Evolutionary conservation across 2,113 vertebrate species (phyloP).

Genomic region (Campylomormyrus numenius): DNA sequence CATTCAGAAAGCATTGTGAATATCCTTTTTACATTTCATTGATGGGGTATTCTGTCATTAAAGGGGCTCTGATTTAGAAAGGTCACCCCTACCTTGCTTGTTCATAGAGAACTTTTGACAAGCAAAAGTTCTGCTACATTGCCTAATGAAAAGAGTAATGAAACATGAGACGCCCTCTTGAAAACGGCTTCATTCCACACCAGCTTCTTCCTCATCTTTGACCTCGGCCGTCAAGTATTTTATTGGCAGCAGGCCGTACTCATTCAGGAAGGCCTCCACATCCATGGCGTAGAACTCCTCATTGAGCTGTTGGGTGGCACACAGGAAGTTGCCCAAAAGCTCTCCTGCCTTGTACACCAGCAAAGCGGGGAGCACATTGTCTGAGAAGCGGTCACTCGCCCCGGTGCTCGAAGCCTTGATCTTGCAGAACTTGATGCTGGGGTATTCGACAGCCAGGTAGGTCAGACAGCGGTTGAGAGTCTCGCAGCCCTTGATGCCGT

Average conservation of each 20-base stretch:
- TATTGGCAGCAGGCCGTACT: conserved; percentile 87
- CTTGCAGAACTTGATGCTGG: conserved; percentile 87
- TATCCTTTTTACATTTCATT: not conserved
- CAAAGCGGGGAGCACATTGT: conserved; percentile 77
- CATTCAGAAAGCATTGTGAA: not conserved
- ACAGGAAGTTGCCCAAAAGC: conserved; percentile 89
- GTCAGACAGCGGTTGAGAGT: conserved; percentile 77
- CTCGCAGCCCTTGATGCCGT: conserved; percentile 74
- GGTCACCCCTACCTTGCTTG: not conserved
- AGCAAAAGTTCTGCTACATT: conserved; percentile 11
- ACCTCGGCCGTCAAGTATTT: conserved; percentile 59
- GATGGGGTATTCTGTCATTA: not conserved
- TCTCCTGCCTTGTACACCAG: conserved; percentile 91
- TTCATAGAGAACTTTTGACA: not conserved
- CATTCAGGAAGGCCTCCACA: conserved; percentile 87
- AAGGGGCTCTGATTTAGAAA: not conserved
- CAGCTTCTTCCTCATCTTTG: conserved; percentile 58
- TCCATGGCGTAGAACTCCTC: conserved; percentile 88
- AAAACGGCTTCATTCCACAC: conserved; percentile 64
- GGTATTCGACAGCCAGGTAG: conserved; percentile 77
- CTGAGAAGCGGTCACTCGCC: conserved; percentile 80
- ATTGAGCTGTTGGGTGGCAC: conserved; percentile 72
- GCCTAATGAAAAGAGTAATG: conserved; percentile 18
- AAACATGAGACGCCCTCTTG: conserved; percentile 5
- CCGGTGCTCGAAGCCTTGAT: conserved; percentile 80